Percentiles rank a stretch among this genome's conserved stretches.
phyloP scores from a whole-genome alignment of 92 coral and sea anemone genomes.

The Phenganax marumi region DNA sequence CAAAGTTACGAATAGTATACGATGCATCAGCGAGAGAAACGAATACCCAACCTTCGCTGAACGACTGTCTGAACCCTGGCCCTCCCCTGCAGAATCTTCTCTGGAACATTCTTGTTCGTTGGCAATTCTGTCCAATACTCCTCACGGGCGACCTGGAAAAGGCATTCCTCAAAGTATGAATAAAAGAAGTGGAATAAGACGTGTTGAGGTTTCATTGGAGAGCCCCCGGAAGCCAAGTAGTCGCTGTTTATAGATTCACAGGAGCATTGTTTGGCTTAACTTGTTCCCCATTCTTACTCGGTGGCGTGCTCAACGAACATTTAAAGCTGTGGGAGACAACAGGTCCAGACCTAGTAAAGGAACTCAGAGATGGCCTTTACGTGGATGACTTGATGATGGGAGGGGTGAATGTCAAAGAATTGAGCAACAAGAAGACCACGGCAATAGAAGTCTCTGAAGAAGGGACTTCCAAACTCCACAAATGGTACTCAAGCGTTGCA shows the following conservation, averaged over 20 bases:
- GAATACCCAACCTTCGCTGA: too few relatives aligned
- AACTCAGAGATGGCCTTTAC: constrained; percentile 28
- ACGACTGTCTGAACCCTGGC: too few relatives aligned
- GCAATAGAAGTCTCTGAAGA: neutral
- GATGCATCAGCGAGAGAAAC: too few relatives aligned
- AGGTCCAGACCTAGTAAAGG: constrained; percentile 9
- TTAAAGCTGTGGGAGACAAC: neutral
- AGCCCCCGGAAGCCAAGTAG: neutral
- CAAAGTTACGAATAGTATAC: too few relatives aligned
- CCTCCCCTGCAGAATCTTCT: too few relatives aligned
- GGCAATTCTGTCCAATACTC: neutral
- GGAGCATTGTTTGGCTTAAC: constrained; percentile 16
- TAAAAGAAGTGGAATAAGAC: constrained; percentile 17
- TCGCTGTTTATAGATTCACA: neutral
- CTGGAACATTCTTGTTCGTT: neutral
- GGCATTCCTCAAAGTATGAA: neutral
- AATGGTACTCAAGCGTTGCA: neutral
- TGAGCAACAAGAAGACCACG: neutral
- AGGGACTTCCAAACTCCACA: neutral
- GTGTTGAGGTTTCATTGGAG: constrained; percentile 23
- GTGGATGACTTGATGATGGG: constrained; percentile 19
- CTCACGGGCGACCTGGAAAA: neutral
- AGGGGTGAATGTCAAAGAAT: neutral
- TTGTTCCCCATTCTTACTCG: constrained; percentile 21
- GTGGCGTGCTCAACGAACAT: constrained; percentile 5